Percentiles rank a stretch among this genome's conserved stretches.
These are phyloP conservation scores for Gari tellinella DNA, from an alignment of 2,888 invertebrate species.

Conservation along the genomic window DNA sequence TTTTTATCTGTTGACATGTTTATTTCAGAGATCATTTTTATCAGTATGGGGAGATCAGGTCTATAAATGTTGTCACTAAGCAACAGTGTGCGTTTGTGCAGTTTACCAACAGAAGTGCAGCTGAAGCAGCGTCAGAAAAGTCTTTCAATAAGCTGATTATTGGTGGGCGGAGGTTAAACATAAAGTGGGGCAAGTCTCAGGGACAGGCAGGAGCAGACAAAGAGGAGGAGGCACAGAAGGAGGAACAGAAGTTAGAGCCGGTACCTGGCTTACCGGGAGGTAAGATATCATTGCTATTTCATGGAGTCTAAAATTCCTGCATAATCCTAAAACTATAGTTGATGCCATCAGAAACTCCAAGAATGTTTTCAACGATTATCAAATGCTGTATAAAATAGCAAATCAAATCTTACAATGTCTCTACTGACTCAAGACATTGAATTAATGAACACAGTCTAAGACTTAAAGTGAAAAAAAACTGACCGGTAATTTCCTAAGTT, in stretches of 20 bases:
- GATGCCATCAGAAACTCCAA: too few relatives aligned
- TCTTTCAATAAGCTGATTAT: slow-evolving; percentile 96
- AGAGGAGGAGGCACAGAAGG: slow-evolving; percentile 70
- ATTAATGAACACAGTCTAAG: too few relatives aligned
- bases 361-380: too few relatives aligned
- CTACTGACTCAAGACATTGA: too few relatives aligned
- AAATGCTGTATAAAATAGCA: too few relatives aligned
- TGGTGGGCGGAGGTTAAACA: slow-evolving; percentile 92
- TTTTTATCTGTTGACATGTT: too few relatives aligned
- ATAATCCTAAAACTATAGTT: too few relatives aligned
- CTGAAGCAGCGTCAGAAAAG: slow-evolving; percentile 91
- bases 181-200: slow-evolving; percentile 99
- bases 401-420: too few relatives aligned
- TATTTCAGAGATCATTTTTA: slow-evolving; percentile 95
- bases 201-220: slow-evolving; percentile 85
- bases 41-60: slow-evolving; percentile 98
- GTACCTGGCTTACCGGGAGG: slow-evolving; percentile 91
- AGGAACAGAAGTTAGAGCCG: slow-evolving; percentile 86
- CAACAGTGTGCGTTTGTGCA: slow-evolving; percentile 98
- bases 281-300: too few relatives aligned
- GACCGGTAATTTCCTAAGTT: too few relatives aligned
- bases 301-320: too few relatives aligned
- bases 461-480: too few relatives aligned
- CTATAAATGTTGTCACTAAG: slow-evolving; percentile 94
- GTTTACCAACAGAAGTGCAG: slow-evolving; percentile 94